phyloP scores from a whole-genome alignment of 2,888 invertebrate species.

The Andrena flavipes region DNA sequence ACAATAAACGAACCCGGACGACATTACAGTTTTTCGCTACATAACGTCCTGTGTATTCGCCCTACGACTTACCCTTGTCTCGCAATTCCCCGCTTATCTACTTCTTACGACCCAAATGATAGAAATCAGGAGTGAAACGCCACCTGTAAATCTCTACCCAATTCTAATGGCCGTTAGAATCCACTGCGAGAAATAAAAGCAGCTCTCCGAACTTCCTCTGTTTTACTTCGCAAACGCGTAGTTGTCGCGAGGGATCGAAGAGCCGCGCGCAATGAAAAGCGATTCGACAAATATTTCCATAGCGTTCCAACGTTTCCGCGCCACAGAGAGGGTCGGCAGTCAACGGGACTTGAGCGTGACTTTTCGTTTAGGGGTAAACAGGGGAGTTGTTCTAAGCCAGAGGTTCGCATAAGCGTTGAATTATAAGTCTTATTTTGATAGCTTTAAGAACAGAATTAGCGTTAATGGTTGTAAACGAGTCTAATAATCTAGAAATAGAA shows the following conservation, averaged over 20 bases:
- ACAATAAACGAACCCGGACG: neutral
- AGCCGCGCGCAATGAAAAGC: neutral
- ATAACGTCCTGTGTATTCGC: neutral
- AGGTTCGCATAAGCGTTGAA: no score
- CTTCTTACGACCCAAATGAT: neutral
- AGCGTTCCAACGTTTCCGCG: neutral
- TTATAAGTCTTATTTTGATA: no score
- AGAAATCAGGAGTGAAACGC: neutral
- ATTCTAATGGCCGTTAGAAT: neutral
- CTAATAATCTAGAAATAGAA: no score
- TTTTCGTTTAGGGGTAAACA: no score
- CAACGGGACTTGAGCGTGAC: neutral
- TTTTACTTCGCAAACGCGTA: no score
- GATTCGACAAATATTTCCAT: constrained; percentile 25
- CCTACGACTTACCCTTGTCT: neutral
- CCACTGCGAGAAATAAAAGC: neutral
- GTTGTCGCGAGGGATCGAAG: neutral
- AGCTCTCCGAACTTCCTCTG: no score
- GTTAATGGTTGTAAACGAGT: no score
- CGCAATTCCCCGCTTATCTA: neutral
- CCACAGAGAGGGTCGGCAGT: neutral
- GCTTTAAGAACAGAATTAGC: no score
- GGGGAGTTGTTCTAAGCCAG: no score
- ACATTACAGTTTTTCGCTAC: neutral
- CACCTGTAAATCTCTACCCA: neutral